Evolutionary conservation across 2,797 vertebrate species (phyloP), one percentile per base, ranked within the genome.

Genomic region (Poeciliopsis infans): DNA sequence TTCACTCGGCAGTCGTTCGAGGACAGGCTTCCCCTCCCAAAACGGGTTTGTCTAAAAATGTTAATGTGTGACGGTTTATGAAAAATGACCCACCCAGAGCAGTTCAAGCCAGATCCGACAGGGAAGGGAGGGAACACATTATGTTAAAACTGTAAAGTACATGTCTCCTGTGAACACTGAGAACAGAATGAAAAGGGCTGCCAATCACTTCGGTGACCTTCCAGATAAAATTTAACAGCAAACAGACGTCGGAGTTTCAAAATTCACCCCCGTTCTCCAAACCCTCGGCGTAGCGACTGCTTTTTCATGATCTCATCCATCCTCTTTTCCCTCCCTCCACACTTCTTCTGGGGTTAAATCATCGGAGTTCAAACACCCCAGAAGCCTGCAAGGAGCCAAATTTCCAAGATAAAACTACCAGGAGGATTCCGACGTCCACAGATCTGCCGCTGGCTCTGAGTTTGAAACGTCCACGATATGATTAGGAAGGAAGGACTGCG

Each of bases 101-200:
- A n/a, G 28, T 59, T 81, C 41, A 45, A 10, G 31, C 39, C 55
- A 74, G 51, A 80, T 51, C 55, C 76, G 23, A 18, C 10, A 75
- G 78, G 73, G 55, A 78, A 53, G 23, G 41, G 69, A 28, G 36
- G 11, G 43, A 5, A 82, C 82, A 81, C 36, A 76, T 64, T 45
- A 82, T 53, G 46, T 57, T 53, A 23, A 59, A 76, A 51, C 13
- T 80, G 66, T 73, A 61, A 72, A 53, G 25, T 59, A 36, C 47
- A 78, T 45, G 55, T 82, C 82, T 79, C 79, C 23, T 25, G 75
- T 39, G 83, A 55, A 70, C 2, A 41, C 41, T 33, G 31, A 75
- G 80, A 74, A 81, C n/a, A 25, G 46, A 75, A 76, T 25, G 51
- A 2, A 66, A 41, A 79, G 81, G 84, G 43, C 88, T 81, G 87